Conservation (phyloP, 2,888 invertebrate genomes). For the Gryllus longicercus region DNA sequence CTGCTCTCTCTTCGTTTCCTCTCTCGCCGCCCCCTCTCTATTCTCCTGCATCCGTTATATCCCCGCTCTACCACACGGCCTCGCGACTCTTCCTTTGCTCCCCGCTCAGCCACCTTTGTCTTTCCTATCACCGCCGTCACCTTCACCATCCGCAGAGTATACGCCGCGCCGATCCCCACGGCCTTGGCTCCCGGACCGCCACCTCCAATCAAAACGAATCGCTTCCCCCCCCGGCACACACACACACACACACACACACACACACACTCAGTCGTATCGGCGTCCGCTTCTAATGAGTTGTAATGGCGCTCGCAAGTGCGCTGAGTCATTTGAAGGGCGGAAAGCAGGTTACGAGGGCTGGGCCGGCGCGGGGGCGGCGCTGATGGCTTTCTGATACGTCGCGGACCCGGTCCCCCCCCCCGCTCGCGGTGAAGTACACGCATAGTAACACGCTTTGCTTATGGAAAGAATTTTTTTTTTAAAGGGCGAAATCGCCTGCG, state of each 20-base stretch:
- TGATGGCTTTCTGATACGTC: constrained; percentile 17
- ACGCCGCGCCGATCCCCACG: neutral
- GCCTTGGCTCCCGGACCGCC: constrained; percentile 22
- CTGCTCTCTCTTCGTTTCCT: no score
- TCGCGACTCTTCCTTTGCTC: no score
- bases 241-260: neutral
- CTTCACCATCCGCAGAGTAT: no score
- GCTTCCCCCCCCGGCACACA: neutral
- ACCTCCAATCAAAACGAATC: constrained; percentile 34
- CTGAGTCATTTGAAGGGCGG: neutral
- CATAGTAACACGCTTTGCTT: neutral
- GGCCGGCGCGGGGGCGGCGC: neutral
- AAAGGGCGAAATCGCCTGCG: constrained; percentile 2
- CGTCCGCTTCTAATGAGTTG: constrained; percentile 17
- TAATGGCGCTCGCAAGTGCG: constrained; percentile 1
- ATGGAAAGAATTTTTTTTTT: neutral
- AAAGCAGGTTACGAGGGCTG: constrained; percentile 5
- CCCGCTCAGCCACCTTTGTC: no score
- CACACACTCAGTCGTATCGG: neutral
- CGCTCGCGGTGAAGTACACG: neutral
- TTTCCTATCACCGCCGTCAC: no score
- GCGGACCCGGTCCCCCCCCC: neutral
- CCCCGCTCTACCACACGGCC: no score
- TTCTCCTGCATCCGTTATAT: no score
- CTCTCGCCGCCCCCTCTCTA: no score